These are phyloP conservation scores for Pseudomyrmex pallidus DNA, from an alignment of 1,140 invertebrate species.

Conservation along the genomic window DNA sequence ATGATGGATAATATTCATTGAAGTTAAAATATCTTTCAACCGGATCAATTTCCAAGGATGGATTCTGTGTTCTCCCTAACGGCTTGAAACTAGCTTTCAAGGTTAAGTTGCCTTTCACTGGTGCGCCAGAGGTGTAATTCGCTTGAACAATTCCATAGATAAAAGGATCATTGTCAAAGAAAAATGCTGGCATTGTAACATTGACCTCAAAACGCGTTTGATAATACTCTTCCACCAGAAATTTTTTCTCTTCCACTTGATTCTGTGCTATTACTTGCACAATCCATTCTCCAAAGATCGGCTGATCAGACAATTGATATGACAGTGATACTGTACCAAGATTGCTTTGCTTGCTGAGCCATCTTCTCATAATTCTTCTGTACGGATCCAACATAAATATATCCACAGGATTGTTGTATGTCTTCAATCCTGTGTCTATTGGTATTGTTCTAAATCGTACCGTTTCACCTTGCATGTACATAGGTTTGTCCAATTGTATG, in stretches of 20 bases:
- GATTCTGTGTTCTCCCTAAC: slow-evolving; percentile 82
- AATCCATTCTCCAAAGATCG: slow-evolving; percentile 96
- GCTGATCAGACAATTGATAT: slow-evolving; percentile 96
- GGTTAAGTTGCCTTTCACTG: slow-evolving; percentile 94
- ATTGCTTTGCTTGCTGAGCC: slow-evolving; percentile 96
- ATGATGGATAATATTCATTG: slow-evolving; percentile 91
- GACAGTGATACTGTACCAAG: slow-evolving; percentile 95
- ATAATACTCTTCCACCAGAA: slow-evolving; percentile 97
- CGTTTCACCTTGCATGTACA: slow-evolving; percentile 97
- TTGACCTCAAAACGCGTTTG: slow-evolving; percentile 97
- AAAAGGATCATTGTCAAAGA: slow-evolving; percentile 93
- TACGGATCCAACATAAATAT: slow-evolving; percentile 96
- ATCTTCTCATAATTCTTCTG: slow-evolving; percentile 93
- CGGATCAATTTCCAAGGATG: slow-evolving; percentile 75
- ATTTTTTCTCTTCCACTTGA: slow-evolving; percentile 93
- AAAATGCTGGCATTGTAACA: slow-evolving; percentile 97
- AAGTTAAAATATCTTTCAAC: slow-evolving; percentile 91
- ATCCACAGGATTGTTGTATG: slow-evolving; percentile 95
- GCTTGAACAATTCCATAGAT: slow-evolving; percentile 95
- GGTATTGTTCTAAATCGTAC: slow-evolving; percentile 95
- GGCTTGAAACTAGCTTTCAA: slow-evolving; percentile 91
- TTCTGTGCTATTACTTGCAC: slow-evolving; percentile 95
- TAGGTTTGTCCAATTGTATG: slow-evolving; percentile 97
- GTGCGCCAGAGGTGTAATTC: slow-evolving; percentile 96
- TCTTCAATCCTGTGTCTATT: slow-evolving; percentile 94